Base-by-base conservation (phyloP, 2,797 vertebrate genomes). In the Spinus pinus region DNA sequence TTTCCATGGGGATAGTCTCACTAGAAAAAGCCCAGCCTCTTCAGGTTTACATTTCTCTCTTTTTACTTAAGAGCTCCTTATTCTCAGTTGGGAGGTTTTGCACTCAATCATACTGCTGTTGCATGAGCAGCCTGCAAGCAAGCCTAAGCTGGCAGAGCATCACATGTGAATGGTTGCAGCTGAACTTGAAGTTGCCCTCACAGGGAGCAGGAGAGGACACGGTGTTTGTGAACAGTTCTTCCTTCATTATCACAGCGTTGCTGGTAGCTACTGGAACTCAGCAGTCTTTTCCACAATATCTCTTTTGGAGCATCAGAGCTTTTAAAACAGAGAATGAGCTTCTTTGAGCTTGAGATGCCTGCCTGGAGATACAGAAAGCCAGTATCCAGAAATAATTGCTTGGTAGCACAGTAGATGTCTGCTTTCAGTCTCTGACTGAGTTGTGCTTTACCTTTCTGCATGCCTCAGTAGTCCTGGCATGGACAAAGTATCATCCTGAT, bases 381-480 rank as follows among this genome's bases (percentile, higher is more conserved):
- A 79, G 22, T 54, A 51, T 3, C 2, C 19, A 31, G 44, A 60
- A 86, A 54, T 54, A 78, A 70, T 80, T 80, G 18, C 20, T 58
- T 81, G 39, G 6, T 73, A 57, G 33, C n/a, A 42, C 27, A 61
- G 24, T 28, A 74, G 15, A 24, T 77, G 23, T 50, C 47, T 81
- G 25, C 15, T 56, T 96, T 82, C 8, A 1, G 3, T 85, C 51
- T 67, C 33, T 82, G 33, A 14, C 51, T 79, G 8, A 70, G 11
- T 77, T 81, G 28, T 7, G 1, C 35, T 72, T 12, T 62, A 5
- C 25, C 33, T 73, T 77, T 74, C 51, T 77, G 7, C 49, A n/a
- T 80, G n/a, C 35, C 30, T 47, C 7, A 4, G 28, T 50, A 70
- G 50, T 65, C 16, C 57, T 64, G 35, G 5, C 0, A 0, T 25